Conservation (phyloP, 2,797 vertebrate genomes). For the Argya squamiceps region DNA sequence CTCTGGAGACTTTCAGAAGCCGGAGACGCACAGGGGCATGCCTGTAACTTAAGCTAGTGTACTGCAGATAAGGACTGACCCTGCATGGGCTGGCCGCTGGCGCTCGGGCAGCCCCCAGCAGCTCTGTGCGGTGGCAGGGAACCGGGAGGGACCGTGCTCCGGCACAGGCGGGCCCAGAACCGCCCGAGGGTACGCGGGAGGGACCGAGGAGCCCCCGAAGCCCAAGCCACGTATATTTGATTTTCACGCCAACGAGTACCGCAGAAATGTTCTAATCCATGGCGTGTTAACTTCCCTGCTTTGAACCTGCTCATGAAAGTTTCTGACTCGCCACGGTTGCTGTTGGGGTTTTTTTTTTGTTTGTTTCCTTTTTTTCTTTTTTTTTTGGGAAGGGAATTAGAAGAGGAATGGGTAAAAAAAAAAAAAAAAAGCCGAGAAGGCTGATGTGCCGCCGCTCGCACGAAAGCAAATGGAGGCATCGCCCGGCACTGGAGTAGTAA, state of each 20-base stretch:
- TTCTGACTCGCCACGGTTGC: background rate
- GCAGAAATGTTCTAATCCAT: background rate
- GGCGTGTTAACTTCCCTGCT: background rate
- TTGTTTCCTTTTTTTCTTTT: no score
- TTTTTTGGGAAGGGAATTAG: no score
- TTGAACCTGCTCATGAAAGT: background rate
- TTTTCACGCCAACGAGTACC: background rate
- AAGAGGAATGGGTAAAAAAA: no score
- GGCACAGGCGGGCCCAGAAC: background rate
- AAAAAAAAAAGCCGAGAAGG: background rate
- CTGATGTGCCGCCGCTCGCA: background rate
- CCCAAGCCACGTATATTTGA: background rate
- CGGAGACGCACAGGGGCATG: background rate
- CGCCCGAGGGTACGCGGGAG: background rate
- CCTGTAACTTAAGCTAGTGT: background rate
- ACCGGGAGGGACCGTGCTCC: accelerated
- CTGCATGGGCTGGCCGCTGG: accelerated
- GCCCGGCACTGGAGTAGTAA: slow-evolving; percentile 50
- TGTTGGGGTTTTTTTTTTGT: background rate
- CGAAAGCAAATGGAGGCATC: slow-evolving; percentile 73
- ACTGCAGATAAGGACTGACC: background rate
- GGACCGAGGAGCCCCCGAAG: background rate
- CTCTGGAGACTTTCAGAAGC: background rate
- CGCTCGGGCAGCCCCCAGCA: background rate
- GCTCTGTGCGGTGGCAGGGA: accelerated